Percentiles rank a stretch among this genome's conserved stretches.
Evolutionary conservation across 92 coral and sea anemone genomes (phyloP).

Genomic region (Umimayanthus kanabou): DNA sequence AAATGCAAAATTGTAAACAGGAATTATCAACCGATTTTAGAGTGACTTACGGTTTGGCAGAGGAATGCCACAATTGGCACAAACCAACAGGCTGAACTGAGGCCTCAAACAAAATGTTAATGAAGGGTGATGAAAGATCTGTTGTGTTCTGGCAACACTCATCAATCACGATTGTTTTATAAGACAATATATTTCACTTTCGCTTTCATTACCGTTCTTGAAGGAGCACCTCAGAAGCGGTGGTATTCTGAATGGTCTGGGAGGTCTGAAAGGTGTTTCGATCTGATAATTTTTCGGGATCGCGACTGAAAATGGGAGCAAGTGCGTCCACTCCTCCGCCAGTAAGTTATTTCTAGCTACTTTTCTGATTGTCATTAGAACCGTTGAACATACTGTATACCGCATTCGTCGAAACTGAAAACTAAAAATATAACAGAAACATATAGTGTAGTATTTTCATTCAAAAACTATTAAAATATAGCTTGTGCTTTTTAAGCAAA

Average conservation of each 20-base stretch:
- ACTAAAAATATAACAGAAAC: no score
- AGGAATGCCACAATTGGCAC: neutral
- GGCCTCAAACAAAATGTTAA: neutral
- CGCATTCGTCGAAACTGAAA: no score
- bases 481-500: no score
- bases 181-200: neutral
- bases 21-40: neutral
- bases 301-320: neutral
- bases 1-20: no score
- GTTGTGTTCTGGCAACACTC: neutral
- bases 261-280: neutral
- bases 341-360: neutral
- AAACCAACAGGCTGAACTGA: neutral
- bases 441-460: no score
- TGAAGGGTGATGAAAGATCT: neutral
- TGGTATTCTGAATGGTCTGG: neutral
- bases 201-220: neutral
- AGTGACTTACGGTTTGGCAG: neutral
- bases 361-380: neutral
- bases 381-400: no score
- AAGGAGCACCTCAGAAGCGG: neutral
- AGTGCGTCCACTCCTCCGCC: neutral
- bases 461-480: no score
- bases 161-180: neutral
- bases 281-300: neutral